These are phyloP conservation scores for Phalacrocorax brasilianus DNA, from an alignment of 2,113 vertebrate genomes.

Conservation along the genomic window DNA sequence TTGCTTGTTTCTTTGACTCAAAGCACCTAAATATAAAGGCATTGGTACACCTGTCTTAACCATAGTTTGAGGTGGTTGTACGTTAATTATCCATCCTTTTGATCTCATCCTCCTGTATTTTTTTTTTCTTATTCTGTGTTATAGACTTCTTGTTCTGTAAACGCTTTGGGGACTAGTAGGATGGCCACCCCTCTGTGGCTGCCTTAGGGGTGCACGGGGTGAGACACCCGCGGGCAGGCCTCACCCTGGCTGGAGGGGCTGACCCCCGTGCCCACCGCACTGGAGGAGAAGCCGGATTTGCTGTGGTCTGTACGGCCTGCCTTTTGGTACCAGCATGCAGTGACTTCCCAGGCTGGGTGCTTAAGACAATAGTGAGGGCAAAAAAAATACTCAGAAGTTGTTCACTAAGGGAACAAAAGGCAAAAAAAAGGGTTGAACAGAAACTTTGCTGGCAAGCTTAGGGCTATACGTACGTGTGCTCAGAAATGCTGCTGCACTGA, in stretches of 20 bases:
- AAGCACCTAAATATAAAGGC: background rate
- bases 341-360: background rate
- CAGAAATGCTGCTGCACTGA: background rate
- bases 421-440: background rate
- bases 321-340: background rate
- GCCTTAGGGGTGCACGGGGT: background rate
- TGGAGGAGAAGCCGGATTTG: background rate
- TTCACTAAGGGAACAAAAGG: background rate
- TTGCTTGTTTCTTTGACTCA: background rate
- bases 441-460: background rate
- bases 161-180: background rate
- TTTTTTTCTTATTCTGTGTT: background rate
- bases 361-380: background rate
- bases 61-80: background rate
- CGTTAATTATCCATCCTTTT: background rate
- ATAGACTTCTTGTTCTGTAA: background rate
- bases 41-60: background rate
- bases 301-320: background rate
- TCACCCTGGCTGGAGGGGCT: background rate
- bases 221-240: accelerated
- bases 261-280: accelerated
- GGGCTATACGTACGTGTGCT: accelerated
- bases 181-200: background rate
- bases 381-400: background rate
- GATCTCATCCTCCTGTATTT: background rate